phyloP scores from a whole-genome alignment of 2,113 vertebrate genomes.

The Protobothrops mucrosquamatus region DNA sequence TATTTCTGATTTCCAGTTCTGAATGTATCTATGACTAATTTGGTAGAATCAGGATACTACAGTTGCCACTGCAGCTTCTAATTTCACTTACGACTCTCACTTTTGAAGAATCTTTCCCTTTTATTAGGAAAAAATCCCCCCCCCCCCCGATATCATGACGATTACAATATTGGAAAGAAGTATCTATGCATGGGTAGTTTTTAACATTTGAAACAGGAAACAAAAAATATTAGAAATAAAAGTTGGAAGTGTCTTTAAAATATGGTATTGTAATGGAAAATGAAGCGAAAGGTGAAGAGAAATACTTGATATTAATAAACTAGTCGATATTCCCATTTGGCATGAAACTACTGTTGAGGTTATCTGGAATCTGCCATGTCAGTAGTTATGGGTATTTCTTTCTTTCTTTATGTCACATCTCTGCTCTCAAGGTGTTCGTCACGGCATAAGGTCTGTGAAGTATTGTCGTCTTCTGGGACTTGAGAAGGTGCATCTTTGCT shows the following conservation, averaged over 20 bases:
- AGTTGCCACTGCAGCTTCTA: constrained; percentile 75
- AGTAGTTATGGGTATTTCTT: not conserved
- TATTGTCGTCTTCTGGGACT: not conserved
- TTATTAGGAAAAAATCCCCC: constrained; percentile 75
- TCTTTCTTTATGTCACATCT: not conserved
- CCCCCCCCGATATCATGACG: constrained; percentile 79
- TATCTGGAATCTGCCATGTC: not conserved
- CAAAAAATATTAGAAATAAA: constrained; percentile 48
- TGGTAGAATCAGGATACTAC: constrained; percentile 76
- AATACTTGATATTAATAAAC: constrained; percentile 55
- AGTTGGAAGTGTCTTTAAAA: constrained; percentile 65
- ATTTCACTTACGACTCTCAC: constrained; percentile 77
- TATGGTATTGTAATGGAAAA: constrained; percentile 46
- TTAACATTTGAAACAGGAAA: constrained; percentile 45
- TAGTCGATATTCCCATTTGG: constrained; percentile 26
- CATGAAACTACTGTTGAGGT: not conserved
- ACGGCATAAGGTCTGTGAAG: not conserved
- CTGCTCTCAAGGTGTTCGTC: not conserved
- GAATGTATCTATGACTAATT: constrained; percentile 70
- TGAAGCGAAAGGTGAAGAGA: constrained; percentile 51
- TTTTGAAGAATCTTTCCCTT: constrained; percentile 75
- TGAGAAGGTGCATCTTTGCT: not conserved
- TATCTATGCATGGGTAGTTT: constrained; percentile 62
- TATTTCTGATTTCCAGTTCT: constrained; percentile 77
- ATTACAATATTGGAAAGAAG: constrained; percentile 72